Percentiles rank a stretch among this genome's conserved stretches.
Evolutionary conservation across 1,140 invertebrate species (phyloP).

Genomic region (Adelges cooleyi): DNA sequence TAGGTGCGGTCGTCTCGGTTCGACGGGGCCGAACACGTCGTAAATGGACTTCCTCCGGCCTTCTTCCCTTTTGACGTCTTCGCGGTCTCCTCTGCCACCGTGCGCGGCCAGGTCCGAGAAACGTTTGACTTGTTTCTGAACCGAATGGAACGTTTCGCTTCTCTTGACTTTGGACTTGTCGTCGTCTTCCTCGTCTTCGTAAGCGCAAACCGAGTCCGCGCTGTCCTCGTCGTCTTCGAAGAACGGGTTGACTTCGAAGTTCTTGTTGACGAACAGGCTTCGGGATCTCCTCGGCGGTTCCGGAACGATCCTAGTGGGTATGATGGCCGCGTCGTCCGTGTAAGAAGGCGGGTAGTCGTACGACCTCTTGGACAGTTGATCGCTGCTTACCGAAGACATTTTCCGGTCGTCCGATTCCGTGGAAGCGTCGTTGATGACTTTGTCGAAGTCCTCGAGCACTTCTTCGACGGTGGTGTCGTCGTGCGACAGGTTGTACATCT

Average conservation of each 20-base stretch:
- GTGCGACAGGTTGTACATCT: conserved; percentile 38
- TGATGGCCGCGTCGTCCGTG: conserved; percentile 45
- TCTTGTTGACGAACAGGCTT: conserved; percentile 42
- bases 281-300: conserved; percentile 47
- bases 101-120: conserved; percentile 42
- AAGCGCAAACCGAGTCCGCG: conserved; percentile 49
- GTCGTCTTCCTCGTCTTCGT: background rate
- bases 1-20: background rate
- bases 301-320: conserved; percentile 49
- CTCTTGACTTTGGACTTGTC: conserved; percentile 31
- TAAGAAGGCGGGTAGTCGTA: background rate
- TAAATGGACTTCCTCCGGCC: conserved; percentile 29
- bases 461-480: conserved; percentile 71
- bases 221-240: conserved; percentile 55
- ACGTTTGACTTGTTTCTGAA: conserved; percentile 39
- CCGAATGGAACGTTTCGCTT: conserved; percentile 42
- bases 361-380: conserved; percentile 41
- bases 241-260: conserved; percentile 38
- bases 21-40: background rate
- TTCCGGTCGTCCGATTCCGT: background rate
- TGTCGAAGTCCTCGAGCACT: conserved; percentile 70
- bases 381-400: conserved; percentile 44
- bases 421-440: conserved; percentile 66
- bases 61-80: conserved; percentile 33
- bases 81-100: conserved; percentile 38